phyloP scores from a whole-genome alignment of 2,888 invertebrate species.

The Orgyia antiqua region DNA sequence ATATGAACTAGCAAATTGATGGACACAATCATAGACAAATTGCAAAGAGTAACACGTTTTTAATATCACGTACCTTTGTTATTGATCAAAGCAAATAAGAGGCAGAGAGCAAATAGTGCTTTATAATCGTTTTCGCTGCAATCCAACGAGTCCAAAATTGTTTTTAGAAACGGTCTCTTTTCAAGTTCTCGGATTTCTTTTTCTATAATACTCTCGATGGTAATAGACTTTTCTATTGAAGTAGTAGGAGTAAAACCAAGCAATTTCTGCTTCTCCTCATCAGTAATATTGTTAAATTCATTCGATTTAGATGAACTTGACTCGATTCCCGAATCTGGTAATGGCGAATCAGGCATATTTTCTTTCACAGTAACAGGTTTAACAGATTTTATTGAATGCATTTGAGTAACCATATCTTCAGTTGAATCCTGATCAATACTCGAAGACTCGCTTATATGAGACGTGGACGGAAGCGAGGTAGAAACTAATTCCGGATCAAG shows the following conservation, averaged over 20 bases:
- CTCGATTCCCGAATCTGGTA: constrained; percentile 67
- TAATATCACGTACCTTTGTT: constrained; percentile 88
- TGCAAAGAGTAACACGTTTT: too few relatives aligned
- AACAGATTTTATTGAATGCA: constrained; percentile 41
- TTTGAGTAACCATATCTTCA: constrained; percentile 65
- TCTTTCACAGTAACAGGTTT: constrained; percentile 32
- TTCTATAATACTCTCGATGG: constrained; percentile 50
- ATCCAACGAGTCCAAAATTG: constrained; percentile 91
- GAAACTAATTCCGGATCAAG: constrained; percentile 71
- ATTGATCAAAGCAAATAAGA: constrained; percentile 94
- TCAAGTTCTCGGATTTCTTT: constrained; percentile 64
- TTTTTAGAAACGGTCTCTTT: constrained; percentile 91
- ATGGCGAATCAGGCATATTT: constrained; percentile 71
- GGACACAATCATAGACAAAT: too few relatives aligned
- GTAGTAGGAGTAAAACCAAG: constrained; percentile 35
- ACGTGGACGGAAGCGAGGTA: constrained; percentile 70
- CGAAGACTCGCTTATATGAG: constrained; percentile 70
- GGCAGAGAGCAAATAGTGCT: constrained; percentile 92
- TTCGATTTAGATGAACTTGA: constrained; percentile 57
- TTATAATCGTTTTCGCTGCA: constrained; percentile 96
- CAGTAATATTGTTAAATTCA: constrained; percentile 88
- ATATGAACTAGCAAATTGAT: background rate
- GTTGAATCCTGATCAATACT: constrained; percentile 70
- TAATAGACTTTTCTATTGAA: constrained; percentile 36
- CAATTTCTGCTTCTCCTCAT: constrained; percentile 93